Percentiles rank a stretch among this genome's conserved stretches.
Conservation (phyloP, 2,888 invertebrate species). For the Aspidapion aeneum region DNA sequence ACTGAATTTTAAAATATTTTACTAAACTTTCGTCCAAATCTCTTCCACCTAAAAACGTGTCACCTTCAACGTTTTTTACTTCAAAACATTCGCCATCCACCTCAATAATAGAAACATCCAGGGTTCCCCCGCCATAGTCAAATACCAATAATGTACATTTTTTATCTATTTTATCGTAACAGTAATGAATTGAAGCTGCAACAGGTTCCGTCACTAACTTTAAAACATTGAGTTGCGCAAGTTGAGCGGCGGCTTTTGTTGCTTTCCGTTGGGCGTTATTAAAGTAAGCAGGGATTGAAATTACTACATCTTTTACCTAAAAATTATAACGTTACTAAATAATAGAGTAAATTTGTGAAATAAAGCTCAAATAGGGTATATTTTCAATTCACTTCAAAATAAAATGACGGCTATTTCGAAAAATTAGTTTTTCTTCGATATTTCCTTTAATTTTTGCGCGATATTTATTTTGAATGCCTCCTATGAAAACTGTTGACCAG, state of each 20-base stretch:
- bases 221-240: slow-evolving; percentile 26
- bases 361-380: too few species aligned
- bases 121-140: slow-evolving; percentile 34
- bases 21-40: slow-evolving; percentile 24
- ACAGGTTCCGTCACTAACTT: slow-evolving; percentile 30
- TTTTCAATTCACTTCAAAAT: too few species aligned
- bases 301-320: slow-evolving; percentile 22
- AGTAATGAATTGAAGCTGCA: slow-evolving; percentile 30
- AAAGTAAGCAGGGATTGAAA: slow-evolving; percentile 26
- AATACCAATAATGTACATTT: slow-evolving; percentile 26
- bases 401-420: too few species aligned
- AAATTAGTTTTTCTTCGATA: too few species aligned
- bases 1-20: slow-evolving; percentile 15
- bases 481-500: too few species aligned
- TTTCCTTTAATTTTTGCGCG: too few species aligned
- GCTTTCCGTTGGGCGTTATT: slow-evolving; percentile 26
- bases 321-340: too few species aligned
- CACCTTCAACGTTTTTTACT: slow-evolving; percentile 24
- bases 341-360: too few species aligned
- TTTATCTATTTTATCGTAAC: slow-evolving; percentile 18
- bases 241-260: slow-evolving; percentile 23
- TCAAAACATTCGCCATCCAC: slow-evolving; percentile 20
- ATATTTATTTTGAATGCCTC: too few species aligned
- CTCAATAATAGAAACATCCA: slow-evolving; percentile 31
- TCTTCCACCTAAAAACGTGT: slow-evolving; percentile 23